Percentiles rank a stretch among this genome's conserved stretches.
phyloP scores from a whole-genome alignment of 2,888 invertebrate species.

The Orchestes rusci region DNA sequence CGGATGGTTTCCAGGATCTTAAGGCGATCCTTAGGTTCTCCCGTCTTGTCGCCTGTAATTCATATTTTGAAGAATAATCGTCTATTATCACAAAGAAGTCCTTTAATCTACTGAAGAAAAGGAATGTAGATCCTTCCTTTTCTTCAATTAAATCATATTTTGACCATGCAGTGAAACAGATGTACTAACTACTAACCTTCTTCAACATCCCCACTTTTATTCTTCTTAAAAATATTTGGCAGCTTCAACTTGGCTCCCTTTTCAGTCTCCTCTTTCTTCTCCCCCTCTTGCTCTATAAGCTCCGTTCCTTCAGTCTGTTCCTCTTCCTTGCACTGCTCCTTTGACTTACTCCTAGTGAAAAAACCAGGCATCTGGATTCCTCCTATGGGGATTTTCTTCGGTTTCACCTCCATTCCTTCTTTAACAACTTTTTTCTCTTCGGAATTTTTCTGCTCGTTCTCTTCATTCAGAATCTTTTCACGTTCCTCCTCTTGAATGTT shows the following conservation, averaged over 20 bases:
- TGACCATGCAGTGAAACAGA: too few species aligned
- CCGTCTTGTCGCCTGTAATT: conserved; percentile 31
- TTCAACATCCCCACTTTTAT: conserved; percentile 35
- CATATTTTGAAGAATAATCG: too few species aligned
- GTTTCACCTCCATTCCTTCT: conserved; percentile 68
- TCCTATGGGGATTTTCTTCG: conserved; percentile 78
- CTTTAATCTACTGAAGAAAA: too few species aligned
- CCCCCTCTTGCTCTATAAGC: conserved; percentile 36
- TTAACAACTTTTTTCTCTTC: conserved; percentile 51
- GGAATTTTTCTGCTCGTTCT: conserved; percentile 38
- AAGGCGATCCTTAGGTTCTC: conserved; percentile 42
- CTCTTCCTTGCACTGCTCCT: conserved; percentile 61
- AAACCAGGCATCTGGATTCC: conserved; percentile 86
- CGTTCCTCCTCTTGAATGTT: conserved; percentile 60
- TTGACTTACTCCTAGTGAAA: conserved; percentile 70
- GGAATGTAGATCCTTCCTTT: too few species aligned
- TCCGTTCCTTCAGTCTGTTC: conserved; percentile 43
- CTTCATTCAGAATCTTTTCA: conserved; percentile 55
- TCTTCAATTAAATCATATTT: too few species aligned
- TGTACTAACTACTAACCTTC: conserved; percentile 27
- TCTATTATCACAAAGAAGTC: too few species aligned
- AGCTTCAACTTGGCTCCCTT: conserved; percentile 29
- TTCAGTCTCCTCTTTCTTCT: conserved; percentile 36
- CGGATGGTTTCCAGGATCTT: conserved; percentile 54
- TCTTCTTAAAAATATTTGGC: conserved; percentile 52